These are phyloP conservation scores for Coluber constrictor DNA, from an alignment of 2,797 vertebrate species.

Conservation along the genomic window DNA sequence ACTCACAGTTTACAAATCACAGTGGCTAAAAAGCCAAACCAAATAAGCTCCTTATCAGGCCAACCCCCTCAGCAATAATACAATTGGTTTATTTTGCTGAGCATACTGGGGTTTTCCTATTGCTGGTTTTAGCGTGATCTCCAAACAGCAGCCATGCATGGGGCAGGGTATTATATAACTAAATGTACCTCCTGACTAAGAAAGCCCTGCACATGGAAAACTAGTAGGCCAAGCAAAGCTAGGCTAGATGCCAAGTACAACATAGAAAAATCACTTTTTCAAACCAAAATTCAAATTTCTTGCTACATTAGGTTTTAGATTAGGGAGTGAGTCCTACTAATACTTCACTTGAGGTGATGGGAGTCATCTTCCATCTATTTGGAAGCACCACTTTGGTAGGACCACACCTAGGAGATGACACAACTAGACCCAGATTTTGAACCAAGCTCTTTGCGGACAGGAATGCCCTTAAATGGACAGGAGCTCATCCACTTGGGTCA, in stretches of 20 bases:
- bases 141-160: neutral
- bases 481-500: neutral
- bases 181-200: neutral
- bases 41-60: neutral
- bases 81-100: neutral
- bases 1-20: neutral
- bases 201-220: neutral
- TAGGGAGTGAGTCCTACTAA: neutral
- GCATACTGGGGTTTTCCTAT: neutral
- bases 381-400: neutral
- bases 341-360: neutral
- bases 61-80: neutral
- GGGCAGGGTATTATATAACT: neutral
- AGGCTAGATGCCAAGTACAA: neutral
- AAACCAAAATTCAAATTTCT: neutral
- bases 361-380: neutral
- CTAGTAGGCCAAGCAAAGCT: neutral
- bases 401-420: neutral
- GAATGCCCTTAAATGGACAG: neutral
- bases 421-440: neutral
- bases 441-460: neutral
- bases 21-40: neutral
- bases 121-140: neutral
- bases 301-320: neutral
- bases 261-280: neutral